Percentiles rank a stretch among this genome's conserved stretches.
Conservation (phyloP, 2,113 vertebrate species). For the Mungos mungo region DNA sequence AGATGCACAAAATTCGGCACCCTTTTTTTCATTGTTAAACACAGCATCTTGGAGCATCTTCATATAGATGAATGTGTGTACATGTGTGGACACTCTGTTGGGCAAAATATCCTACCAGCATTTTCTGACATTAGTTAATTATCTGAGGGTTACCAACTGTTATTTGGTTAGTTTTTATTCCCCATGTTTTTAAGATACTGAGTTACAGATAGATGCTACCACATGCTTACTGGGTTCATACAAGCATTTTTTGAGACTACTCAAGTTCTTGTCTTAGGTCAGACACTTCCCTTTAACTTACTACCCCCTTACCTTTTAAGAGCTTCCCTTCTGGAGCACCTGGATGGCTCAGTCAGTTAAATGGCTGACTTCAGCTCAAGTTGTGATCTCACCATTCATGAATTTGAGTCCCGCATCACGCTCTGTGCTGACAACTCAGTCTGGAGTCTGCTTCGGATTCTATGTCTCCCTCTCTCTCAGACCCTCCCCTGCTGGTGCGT, state of each 20-base stretch:
- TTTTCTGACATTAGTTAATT: not conserved
- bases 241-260: not conserved
- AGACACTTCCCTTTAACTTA: not conserved
- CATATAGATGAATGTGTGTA: not conserved
- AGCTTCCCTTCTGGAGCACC: not conserved
- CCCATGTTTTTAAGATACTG: not conserved
- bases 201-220: not conserved
- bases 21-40: not conserved
- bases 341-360: too few species aligned
- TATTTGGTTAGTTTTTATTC: not conserved
- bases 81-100: not conserved
- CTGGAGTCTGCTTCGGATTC: too few species aligned
- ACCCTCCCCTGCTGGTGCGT: too few species aligned
- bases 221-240: not conserved
- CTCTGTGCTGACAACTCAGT: too few species aligned
- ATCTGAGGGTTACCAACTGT: not conserved
- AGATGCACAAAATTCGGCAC: not conserved
- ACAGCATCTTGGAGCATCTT: not conserved
- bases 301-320: constrained; percentile 34
- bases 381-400: too few species aligned
- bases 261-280: not conserved
- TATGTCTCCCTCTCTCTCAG: too few species aligned
- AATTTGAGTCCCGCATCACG: too few species aligned
- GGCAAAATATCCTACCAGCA: not conserved
- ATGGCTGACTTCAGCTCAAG: too few species aligned